phyloP scores from a whole-genome alignment of 2,113 vertebrate species.

The Gavialis gangeticus region DNA sequence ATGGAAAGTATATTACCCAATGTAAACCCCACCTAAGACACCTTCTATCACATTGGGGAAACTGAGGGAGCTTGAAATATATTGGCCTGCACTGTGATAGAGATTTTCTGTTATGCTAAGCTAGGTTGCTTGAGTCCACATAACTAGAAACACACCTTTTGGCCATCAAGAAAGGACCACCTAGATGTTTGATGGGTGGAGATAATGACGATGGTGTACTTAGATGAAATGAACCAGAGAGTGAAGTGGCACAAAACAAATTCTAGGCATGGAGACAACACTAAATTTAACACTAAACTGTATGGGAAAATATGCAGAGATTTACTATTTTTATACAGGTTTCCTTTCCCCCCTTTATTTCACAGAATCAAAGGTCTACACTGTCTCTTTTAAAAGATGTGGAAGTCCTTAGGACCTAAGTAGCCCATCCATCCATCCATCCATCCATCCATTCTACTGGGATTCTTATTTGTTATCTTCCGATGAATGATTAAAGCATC shows the following conservation, averaged over 20 bases:
- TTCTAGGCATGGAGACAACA: neutral
- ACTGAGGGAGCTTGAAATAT: neutral
- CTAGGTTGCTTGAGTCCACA: fast-evolving
- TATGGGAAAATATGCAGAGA: neutral
- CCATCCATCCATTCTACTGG: too few relatives aligned
- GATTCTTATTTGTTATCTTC: too few relatives aligned
- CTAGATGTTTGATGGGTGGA: neutral
- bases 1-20: neutral
- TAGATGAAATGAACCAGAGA: neutral
- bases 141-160: neutral
- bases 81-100: neutral
- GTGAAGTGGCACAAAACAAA: neutral
- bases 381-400: neutral
- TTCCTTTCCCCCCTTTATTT: neutral
- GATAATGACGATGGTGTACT: neutral
- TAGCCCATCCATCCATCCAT: too few relatives aligned
- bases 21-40: neutral
- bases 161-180: fast-evolving
- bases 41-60: neutral
- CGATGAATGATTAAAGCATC: too few relatives aligned
- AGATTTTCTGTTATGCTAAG: fast-evolving
- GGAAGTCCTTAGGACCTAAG: too few relatives aligned
- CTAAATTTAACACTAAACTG: neutral
- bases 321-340: too few relatives aligned
- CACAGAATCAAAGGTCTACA: neutral